Percentiles rank a stretch among this genome's conserved stretches.
These are phyloP conservation scores for Monochamus saltuarius DNA, from an alignment of 1,140 invertebrate genomes.

Conservation along the genomic window DNA sequence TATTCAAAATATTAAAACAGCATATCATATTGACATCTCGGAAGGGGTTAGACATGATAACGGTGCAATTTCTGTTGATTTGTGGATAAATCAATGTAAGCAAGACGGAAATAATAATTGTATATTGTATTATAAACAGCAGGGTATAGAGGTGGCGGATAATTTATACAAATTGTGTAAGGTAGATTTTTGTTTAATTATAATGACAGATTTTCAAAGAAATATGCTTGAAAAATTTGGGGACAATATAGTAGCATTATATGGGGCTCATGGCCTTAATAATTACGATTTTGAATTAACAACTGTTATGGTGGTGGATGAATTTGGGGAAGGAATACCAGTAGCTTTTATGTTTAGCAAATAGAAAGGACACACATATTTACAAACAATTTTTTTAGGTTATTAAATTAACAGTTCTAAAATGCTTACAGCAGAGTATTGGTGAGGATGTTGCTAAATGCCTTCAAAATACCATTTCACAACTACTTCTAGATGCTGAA, in stretches of 20 bases:
- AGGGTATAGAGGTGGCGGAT: constrained; percentile 2
- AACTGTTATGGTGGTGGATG: constrained; percentile 34
- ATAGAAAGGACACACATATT: constrained; percentile 29
- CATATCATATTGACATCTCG: too few relatives aligned
- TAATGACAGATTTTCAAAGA: constrained; percentile 13
- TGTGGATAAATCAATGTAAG: constrained; percentile 20
- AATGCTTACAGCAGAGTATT: constrained; percentile 7
- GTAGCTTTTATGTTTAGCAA: constrained; percentile 32
- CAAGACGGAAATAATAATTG: background rate
- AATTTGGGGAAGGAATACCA: constrained; percentile 30
- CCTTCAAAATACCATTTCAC: background rate
- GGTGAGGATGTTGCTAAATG: background rate
- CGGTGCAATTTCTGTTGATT: constrained; percentile 20
- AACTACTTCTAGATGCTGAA: background rate
- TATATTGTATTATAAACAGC: constrained; percentile 18
- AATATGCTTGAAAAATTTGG: constrained; percentile 31
- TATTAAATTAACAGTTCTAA: constrained; percentile 25
- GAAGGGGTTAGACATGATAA: background rate
- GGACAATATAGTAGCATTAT: constrained; percentile 25
- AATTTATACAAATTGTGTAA: constrained; percentile 13
- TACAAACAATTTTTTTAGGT: constrained; percentile 22
- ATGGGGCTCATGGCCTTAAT: constrained; percentile 35
- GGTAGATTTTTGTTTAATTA: constrained; percentile 30
- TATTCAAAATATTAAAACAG: too few relatives aligned
- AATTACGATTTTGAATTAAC: constrained; percentile 35